Evolutionary conservation across 1,140 invertebrate species (phyloP).

Genomic region (Batillaria attramentaria): DNA sequence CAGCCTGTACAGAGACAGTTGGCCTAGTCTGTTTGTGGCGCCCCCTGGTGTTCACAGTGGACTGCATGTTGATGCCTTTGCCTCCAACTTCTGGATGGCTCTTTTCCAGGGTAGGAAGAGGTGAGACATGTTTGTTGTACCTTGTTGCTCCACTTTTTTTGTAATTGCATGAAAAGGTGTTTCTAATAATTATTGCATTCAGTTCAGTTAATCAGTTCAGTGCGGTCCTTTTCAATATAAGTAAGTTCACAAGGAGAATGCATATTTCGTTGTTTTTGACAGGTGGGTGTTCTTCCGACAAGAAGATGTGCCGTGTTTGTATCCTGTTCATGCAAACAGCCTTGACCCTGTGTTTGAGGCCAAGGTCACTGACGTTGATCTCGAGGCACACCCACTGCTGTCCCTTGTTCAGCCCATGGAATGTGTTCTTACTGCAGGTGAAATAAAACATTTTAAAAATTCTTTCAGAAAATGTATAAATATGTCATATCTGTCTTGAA

Average conservation of each 20-base stretch:
- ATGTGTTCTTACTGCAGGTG: constrained; percentile 59
- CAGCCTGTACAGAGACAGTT: constrained; percentile 63
- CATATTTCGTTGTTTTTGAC: neutral
- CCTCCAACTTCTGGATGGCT: constrained; percentile 69
- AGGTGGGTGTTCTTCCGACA: constrained; percentile 64
- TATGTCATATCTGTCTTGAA: too few species aligned
- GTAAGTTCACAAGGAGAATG: neutral
- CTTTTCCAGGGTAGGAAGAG: constrained; percentile 64
- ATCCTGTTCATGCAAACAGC: constrained; percentile 56
- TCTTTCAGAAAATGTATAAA: too few species aligned
- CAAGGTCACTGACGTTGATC: constrained; percentile 45
- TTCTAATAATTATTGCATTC: neutral
- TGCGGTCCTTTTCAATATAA: neutral
- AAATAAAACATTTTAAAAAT: neutral
- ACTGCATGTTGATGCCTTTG: constrained; percentile 67
- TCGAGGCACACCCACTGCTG: constrained; percentile 50
- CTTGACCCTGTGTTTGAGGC: constrained; percentile 62
- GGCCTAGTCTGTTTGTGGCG: constrained; percentile 68
- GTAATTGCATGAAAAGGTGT: neutral
- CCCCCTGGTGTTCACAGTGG: constrained; percentile 57
- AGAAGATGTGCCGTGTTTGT: constrained; percentile 51
- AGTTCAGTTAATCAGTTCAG: neutral
- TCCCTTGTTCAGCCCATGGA: constrained; percentile 51
- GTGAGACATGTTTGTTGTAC: constrained; percentile 32
- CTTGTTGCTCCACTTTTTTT: neutral